Evolutionary conservation across 2,888 invertebrate genomes (phyloP), one percentile per base, ranked within the genome.

Genomic region (Philhelius pedissequus): DNA sequence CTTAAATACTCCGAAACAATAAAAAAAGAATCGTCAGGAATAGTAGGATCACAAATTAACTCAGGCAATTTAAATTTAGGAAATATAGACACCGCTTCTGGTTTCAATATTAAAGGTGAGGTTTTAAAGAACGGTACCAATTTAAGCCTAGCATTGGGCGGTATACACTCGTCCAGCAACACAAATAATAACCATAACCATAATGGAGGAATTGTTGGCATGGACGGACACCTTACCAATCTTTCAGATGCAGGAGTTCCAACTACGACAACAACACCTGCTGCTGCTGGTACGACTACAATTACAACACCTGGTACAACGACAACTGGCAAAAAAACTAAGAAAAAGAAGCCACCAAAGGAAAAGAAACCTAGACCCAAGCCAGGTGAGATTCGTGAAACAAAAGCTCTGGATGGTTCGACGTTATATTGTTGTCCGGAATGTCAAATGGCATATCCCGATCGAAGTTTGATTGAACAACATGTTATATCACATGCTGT

Each of bases 381-480:
- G 87, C 92, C 92, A 3, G 92, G 92, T 73, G 92, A 92, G 86
- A 92, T 92, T 75, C 89, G 91, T 7, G 91, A 92, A 77, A 94
- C 94, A 1, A 94, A 94, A 20, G 94, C 94, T 25, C 88, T 95
- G 68, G 97, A 97, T 87, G 97, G 97, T 45, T 96, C 96, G 66
- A 96, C 96, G 0, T 90, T 97, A 18, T 97, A 96, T 89, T 96
- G 97, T 89, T 97, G 97, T 90, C 96, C 97, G 0, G 96, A 97
- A 90, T 97, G 97, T 89, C 96, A 97, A 90, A 96, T 97, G 96
- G 96, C 96, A 40, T 96, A 97, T 90, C 96, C 97, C 3, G 96
- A 97, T 90, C 95, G 96, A 80, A 96, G 95, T 83, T 92, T 97
- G 54, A 92, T 97, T 74, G 97, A 97, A 88, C 96, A 97, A 88